Evolutionary conservation across 2,888 invertebrate genomes (phyloP).

Genomic region (Norana najaformis): DNA sequence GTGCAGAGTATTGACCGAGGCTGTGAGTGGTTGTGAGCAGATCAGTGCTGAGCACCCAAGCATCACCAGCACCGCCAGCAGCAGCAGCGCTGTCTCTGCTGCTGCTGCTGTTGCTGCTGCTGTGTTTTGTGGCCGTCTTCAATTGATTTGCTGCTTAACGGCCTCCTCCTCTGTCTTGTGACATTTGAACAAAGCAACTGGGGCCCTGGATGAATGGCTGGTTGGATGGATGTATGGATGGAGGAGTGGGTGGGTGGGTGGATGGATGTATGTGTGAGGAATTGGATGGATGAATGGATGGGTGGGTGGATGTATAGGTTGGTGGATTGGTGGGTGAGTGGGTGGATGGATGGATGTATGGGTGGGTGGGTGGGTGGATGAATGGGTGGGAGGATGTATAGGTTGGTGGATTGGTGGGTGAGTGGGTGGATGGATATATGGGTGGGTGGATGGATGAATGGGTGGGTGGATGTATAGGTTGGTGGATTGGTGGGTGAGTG

Average conservation of each 20-base stretch:
- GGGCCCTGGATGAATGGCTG: neutral
- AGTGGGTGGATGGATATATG: neutral
- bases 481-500: neutral
- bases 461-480: neutral
- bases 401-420: neutral
- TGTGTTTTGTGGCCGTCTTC: neutral
- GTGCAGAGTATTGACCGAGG: constrained; percentile 14
- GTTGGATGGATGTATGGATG: neutral
- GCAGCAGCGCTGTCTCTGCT: neutral
- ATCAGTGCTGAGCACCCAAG: constrained; percentile 6
- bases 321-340: neutral
- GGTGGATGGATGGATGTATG: neutral
- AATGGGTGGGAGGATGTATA: neutral
- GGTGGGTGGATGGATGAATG: neutral
- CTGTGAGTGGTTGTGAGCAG: neutral
- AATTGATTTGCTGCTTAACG: constrained; percentile 24
- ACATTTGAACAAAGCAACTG: constrained; percentile 14
- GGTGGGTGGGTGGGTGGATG: neutral
- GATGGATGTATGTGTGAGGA: neutral
- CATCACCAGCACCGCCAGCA: neutral
- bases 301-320: neutral
- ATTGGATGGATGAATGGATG: neutral
- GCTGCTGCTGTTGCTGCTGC: constrained; percentile 23
- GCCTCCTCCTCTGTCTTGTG: constrained; percentile 1
- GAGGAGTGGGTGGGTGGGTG: neutral